Percentiles rank a stretch among this genome's conserved stretches.
phyloP scores from a whole-genome alignment of 2,797 vertebrate genomes.

The Sebastes cheni region DNA sequence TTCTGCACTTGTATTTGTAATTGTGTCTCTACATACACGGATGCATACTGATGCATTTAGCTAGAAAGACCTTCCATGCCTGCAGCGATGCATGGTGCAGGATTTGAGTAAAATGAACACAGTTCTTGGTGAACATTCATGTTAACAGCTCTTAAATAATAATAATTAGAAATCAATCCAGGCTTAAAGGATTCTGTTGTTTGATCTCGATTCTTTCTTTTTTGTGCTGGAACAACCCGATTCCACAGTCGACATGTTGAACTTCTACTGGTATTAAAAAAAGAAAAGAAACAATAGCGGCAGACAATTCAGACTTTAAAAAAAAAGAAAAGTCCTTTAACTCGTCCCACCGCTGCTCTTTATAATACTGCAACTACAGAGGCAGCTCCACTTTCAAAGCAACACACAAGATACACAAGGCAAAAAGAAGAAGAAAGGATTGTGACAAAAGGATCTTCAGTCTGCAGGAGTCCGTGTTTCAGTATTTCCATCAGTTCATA shows the following conservation, averaged over 20 bases:
- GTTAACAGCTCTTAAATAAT: conserved; percentile 16
- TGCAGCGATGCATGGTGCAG: background rate
- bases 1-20: background rate
- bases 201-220: background rate
- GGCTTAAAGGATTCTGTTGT: conserved; percentile 9
- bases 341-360: conserved; percentile 29
- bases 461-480: conserved; percentile 13
- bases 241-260: conserved; percentile 15
- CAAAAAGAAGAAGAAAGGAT: background rate
- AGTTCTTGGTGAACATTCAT: conserved; percentile 12
- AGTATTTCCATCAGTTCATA: background rate
- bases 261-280: background rate
- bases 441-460: background rate
- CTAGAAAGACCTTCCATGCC: background rate
- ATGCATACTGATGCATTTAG: background rate
- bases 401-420: conserved; percentile 40
- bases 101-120: background rate
- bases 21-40: background rate
- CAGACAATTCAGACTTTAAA: background rate
- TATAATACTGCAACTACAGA: conserved; percentile 65
- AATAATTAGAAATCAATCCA: background rate
- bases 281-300: background rate
- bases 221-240: conserved; percentile 16
- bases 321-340: background rate
- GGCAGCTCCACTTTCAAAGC: conserved; percentile 43